Percentiles rank a stretch among this genome's conserved stretches.
These are phyloP conservation scores for Mohoua ochrocephala DNA, from an alignment of 2,113 vertebrate genomes.

Conservation along the genomic window DNA sequence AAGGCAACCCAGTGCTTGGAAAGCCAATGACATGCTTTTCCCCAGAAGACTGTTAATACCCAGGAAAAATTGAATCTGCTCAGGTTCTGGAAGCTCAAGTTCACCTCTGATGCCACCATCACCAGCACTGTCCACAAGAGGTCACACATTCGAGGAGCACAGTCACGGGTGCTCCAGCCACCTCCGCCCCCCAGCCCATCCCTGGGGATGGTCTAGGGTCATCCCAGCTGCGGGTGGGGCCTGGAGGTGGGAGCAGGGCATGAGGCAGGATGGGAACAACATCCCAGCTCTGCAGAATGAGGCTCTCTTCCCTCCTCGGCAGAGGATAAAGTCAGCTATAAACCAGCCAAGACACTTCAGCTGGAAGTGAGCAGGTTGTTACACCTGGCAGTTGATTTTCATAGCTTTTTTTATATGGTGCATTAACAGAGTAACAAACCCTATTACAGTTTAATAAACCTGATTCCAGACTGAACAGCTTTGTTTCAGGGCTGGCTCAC, in stretches of 20 bases:
- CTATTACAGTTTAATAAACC: slow-evolving; percentile 25
- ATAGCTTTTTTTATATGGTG: background rate
- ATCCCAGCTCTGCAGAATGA: background rate
- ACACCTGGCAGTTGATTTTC: slow-evolving; percentile 25
- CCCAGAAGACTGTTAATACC: background rate
- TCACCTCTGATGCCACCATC: background rate
- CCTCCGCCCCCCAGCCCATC: background rate
- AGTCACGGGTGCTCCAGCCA: accelerated
- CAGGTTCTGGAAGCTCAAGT: background rate
- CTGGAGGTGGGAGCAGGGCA: background rate
- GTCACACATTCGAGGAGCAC: background rate
- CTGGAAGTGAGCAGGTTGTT: background rate
- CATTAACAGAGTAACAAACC: slow-evolving; percentile 44
- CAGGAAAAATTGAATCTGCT: background rate
- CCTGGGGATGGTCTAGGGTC: accelerated
- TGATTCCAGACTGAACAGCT: background rate
- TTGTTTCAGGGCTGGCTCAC: background rate
- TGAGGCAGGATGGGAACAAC: background rate
- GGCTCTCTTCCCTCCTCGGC: background rate
- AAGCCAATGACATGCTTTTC: background rate
- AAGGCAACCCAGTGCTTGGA: background rate
- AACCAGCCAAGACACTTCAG: background rate
- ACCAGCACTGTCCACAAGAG: background rate
- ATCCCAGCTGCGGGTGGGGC: background rate
- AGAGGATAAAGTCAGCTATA: background rate